Evolutionary conservation across 2,113 vertebrate species (phyloP).

Genomic region (Columba janthina): DNA sequence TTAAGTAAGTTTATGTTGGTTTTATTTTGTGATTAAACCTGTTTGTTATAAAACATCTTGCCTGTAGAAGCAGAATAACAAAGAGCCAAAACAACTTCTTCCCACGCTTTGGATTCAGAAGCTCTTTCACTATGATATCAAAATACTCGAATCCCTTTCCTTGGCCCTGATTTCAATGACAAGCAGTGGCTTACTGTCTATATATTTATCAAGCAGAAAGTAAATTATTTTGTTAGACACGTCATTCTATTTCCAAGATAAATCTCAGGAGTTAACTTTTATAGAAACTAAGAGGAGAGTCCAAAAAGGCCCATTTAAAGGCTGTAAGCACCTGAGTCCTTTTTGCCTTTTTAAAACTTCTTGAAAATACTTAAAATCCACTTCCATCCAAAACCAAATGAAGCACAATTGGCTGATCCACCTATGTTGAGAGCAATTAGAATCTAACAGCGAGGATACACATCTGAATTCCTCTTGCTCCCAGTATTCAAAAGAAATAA

Average conservation of each 20-base stretch:
- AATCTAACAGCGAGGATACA: constrained; percentile 33
- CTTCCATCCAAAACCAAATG: constrained; percentile 65
- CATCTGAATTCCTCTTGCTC: constrained; percentile 24
- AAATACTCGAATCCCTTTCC: constrained; percentile 73
- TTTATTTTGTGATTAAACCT: not conserved
- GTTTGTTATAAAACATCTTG: not conserved
- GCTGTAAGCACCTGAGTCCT: constrained; percentile 55
- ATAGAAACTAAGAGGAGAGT: constrained; percentile 68
- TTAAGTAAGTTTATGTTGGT: not conserved
- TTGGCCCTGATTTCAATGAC: constrained; percentile 73
- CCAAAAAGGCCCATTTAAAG: constrained; percentile 59
- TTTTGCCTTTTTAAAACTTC: constrained; percentile 67
- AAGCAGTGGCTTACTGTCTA: constrained; percentile 71
- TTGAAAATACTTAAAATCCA: constrained; percentile 59
- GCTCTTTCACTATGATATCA: constrained; percentile 67
- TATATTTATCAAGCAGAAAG: constrained; percentile 75
- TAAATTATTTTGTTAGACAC: constrained; percentile 68
- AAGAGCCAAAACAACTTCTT: constrained; percentile 54
- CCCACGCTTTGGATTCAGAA: constrained; percentile 65
- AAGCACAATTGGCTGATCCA: constrained; percentile 40
- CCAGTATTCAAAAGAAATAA: constrained; percentile 31
- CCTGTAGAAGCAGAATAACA: not conserved
- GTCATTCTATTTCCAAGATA: constrained; percentile 69
- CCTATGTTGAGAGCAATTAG: constrained; percentile 62
- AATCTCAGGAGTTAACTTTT: constrained; percentile 67